A percentile compares a stretch with the other conserved stretches of the same genome.
Evolutionary conservation across 1,140 invertebrate genomes (phyloP).

Genomic region (Anoplophora glabripennis): DNA sequence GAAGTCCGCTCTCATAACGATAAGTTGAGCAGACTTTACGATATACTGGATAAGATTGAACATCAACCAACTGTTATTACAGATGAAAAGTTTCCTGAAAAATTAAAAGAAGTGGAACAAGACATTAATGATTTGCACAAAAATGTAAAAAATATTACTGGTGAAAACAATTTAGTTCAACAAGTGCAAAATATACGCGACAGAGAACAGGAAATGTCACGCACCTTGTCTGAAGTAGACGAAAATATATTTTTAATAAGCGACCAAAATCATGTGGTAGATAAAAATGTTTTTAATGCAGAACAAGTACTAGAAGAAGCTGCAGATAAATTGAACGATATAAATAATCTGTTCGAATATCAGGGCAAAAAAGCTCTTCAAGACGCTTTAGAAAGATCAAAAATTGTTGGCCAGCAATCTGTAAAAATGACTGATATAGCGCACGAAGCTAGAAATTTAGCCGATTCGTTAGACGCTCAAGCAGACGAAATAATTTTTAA

Average conservation of each 20-base stretch:
- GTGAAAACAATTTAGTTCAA: slow-evolving; percentile 54
- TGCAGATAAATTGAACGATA: slow-evolving; percentile 54
- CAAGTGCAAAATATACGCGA: slow-evolving; percentile 58
- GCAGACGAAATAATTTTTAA: slow-evolving; percentile 73
- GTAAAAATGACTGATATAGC: slow-evolving; percentile 88
- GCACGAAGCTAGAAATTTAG: slow-evolving; percentile 75
- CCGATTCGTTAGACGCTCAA: slow-evolving; percentile 73
- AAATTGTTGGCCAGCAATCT: slow-evolving; percentile 86
- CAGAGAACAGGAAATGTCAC: slow-evolving; percentile 57
- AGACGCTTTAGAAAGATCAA: slow-evolving; percentile 76
- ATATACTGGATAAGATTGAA: slow-evolving; percentile 46
- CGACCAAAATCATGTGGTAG: slow-evolving; percentile 20
- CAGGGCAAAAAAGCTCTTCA: slow-evolving; percentile 75
- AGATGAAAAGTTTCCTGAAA: slow-evolving; percentile 65
- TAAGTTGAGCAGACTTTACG: slow-evolving; percentile 62
- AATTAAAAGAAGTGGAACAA: slow-evolving; percentile 69
- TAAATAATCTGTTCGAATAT: slow-evolving; percentile 72
- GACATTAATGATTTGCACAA: slow-evolving; percentile 58
- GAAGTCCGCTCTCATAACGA: slow-evolving; percentile 76
- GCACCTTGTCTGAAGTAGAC: slow-evolving; percentile 39
- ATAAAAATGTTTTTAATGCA: slow-evolving; percentile 31
- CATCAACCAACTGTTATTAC: slow-evolving; percentile 63
- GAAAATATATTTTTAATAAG: slow-evolving; percentile 38
- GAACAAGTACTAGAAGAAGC: slow-evolving; percentile 28
- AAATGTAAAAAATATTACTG: slow-evolving; percentile 38